These are phyloP conservation scores for Ptiloglossa arizonensis DNA, from an alignment of 1,140 invertebrate species.

Conservation along the genomic window DNA sequence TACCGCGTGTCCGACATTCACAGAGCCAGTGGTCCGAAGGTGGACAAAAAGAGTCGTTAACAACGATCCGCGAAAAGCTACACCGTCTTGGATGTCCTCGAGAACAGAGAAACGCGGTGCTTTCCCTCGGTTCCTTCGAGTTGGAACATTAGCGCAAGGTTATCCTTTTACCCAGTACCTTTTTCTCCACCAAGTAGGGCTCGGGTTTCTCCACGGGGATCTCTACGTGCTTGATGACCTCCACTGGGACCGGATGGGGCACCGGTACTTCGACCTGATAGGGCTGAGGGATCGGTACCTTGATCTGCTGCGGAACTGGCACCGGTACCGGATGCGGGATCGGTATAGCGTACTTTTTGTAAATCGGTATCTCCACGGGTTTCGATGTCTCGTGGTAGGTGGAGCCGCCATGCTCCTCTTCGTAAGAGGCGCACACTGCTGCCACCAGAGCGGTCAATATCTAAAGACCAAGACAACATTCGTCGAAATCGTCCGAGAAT, in stretches of 20 bases:
- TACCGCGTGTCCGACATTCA: too few species aligned
- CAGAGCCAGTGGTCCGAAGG: too few species aligned
- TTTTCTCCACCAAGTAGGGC: conserved; percentile 89
- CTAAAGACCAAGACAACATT: conserved; percentile 42
- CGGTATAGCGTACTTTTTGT: conserved; percentile 89
- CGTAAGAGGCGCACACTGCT: conserved; percentile 67
- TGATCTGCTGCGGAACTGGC: conserved; percentile 88
- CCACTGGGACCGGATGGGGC: conserved; percentile 88
- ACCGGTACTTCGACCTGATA: conserved; percentile 88
- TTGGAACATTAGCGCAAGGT: neutral
- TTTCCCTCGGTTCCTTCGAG: neutral
- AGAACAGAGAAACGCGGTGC: neutral
- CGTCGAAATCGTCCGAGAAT: neutral
- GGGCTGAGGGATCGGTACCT: conserved; percentile 88
- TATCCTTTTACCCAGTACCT: conserved; percentile 58
- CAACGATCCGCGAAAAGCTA: neutral
- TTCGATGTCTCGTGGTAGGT: conserved; percentile 82
- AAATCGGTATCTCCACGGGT: conserved; percentile 87
- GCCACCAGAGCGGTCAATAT: conserved; percentile 68
- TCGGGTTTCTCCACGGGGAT: conserved; percentile 87
- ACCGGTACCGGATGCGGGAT: conserved; percentile 89
- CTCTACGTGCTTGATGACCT: conserved; percentile 87
- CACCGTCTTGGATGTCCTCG: neutral
- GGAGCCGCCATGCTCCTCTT: conserved; percentile 68
- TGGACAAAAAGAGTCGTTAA: too few species aligned